Percentiles rank a stretch among this genome's conserved stretches.
phyloP scores from a whole-genome alignment of 2,888 invertebrate genomes.

The Lasioglossum leucozonium region DNA sequence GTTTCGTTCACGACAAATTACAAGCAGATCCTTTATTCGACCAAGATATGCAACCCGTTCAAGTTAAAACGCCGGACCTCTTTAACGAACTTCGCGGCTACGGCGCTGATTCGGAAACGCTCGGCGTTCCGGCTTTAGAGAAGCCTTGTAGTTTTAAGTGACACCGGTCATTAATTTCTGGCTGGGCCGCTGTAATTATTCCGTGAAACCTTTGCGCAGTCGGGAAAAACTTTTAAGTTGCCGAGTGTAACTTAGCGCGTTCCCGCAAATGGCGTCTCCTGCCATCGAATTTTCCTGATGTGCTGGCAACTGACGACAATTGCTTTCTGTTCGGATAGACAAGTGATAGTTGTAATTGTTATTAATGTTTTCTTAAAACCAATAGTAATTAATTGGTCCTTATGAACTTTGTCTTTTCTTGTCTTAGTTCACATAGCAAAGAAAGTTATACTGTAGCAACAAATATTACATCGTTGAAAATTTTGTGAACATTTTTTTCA shows the following conservation, averaged over 20 bases:
- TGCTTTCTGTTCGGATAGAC: not conserved
- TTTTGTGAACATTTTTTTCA: not conserved
- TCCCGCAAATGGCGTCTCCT: not conserved
- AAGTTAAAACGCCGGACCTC: not conserved
- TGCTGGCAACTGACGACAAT: not conserved
- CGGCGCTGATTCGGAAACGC: not conserved
- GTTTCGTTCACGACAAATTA: constrained; percentile 72
- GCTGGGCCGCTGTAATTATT: not conserved
- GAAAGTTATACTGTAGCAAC: no score
- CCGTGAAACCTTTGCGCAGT: not conserved
- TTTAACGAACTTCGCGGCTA: not conserved
- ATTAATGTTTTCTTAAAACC: not conserved
- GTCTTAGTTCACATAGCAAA: not conserved
- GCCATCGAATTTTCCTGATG: not conserved
- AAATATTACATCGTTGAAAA: not conserved
- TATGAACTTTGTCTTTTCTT: not conserved
- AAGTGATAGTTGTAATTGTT: not conserved
- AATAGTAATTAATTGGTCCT: not conserved
- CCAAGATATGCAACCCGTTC: constrained; percentile 48
- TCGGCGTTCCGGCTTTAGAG: not conserved
- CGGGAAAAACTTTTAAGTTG: not conserved
- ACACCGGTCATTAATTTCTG: constrained; percentile 6
- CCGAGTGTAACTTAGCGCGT: not conserved
- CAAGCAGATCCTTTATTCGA: constrained; percentile 59
- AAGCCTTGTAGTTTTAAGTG: not conserved